Evolutionary conservation across 2,113 vertebrate genomes (phyloP).

Genomic region (Megatriorchis doriae): DNA sequence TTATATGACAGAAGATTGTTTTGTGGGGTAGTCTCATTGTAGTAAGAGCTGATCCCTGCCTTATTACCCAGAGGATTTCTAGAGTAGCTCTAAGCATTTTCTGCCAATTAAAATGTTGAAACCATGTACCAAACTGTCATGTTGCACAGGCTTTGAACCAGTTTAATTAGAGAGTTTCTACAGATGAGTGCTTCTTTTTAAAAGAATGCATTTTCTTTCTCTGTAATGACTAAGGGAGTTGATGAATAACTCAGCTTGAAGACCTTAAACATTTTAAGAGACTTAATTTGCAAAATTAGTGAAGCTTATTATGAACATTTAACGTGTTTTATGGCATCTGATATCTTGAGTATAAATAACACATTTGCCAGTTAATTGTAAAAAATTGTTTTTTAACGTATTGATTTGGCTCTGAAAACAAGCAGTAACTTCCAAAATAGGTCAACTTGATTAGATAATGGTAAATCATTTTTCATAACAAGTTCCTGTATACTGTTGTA

Average conservation of each 20-base stretch:
- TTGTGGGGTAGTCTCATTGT: slow-evolving; percentile 12
- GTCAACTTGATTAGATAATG: background rate
- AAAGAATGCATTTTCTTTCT: slow-evolving; percentile 63
- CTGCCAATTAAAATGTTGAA: slow-evolving; percentile 72
- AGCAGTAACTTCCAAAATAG: background rate
- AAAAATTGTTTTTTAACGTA: background rate
- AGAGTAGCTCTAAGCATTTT: slow-evolving; percentile 62
- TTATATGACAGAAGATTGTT: slow-evolving; percentile 30
- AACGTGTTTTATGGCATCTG: background rate
- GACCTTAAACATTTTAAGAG: slow-evolving; percentile 57
- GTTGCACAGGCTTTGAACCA: slow-evolving; percentile 57
- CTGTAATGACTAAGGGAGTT: slow-evolving; percentile 62
- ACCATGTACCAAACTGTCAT: slow-evolving; percentile 35
- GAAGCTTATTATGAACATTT: slow-evolving; percentile 41
- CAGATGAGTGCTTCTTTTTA: slow-evolving; percentile 64
- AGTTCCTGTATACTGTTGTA: background rate
- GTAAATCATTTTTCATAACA: background rate
- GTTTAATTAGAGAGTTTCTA: slow-evolving; percentile 73
- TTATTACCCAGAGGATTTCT: slow-evolving; percentile 52
- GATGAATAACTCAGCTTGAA: slow-evolving; percentile 63
- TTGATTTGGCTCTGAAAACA: background rate
- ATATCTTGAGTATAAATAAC: slow-evolving; percentile 35
- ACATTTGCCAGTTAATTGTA: background rate
- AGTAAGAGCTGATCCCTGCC: slow-evolving; percentile 57
- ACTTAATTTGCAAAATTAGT: slow-evolving; percentile 65